These are phyloP conservation scores for Lysiphlebus fabarum DNA, from an alignment of 1,140 invertebrate genomes.

Conservation along the genomic window DNA sequence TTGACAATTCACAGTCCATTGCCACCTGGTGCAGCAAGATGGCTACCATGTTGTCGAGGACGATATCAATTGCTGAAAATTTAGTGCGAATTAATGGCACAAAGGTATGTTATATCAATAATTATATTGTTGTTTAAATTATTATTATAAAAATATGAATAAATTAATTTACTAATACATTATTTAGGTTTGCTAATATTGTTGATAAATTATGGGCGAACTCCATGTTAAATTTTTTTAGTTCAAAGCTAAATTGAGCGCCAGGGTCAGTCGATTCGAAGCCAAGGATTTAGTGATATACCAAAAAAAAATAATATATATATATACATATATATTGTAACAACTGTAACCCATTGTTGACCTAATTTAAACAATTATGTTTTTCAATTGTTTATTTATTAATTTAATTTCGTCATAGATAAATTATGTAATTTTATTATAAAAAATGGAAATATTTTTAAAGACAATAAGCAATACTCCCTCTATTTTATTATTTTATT, in stretches of 20 bases:
- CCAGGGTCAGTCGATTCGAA: conserved; percentile 48
- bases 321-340: conserved; percentile 16
- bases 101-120: conserved; percentile 57
- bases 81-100: conserved; percentile 61
- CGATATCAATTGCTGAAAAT: conserved; percentile 62
- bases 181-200: no score
- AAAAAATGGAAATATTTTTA: not conserved
- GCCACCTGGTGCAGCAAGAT: conserved; percentile 54
- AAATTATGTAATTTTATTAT: not conserved
- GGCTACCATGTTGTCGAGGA: conserved; percentile 67
- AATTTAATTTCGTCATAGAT: not conserved
- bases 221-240: conserved; percentile 48
- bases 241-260: conserved; percentile 48
- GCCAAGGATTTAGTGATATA: conserved; percentile 31
- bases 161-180: no score
- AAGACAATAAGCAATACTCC: no score
- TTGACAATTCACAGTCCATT: conserved; percentile 34
- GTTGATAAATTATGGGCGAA: conserved; percentile 25
- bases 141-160: not conserved
- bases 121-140: conserved; percentile 3
- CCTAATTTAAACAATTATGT: conserved; percentile 9
- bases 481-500: no score
- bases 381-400: not conserved
- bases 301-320: no score
- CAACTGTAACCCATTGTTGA: conserved; percentile 20